phyloP scores from a whole-genome alignment of 2,797 vertebrate genomes.

The Myiotriccus ornatus region DNA sequence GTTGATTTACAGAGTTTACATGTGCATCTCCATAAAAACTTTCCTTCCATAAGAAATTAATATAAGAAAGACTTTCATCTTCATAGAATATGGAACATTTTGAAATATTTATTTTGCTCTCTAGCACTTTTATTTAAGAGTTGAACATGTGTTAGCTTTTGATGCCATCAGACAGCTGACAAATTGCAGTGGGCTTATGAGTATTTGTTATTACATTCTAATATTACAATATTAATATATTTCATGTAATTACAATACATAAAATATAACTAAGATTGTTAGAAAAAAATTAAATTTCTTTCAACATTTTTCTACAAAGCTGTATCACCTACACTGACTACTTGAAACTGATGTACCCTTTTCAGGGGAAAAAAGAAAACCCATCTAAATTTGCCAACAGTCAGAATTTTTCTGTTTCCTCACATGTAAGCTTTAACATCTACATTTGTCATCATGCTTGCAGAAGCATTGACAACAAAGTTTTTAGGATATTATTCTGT shows the following conservation, averaged over 20 bases:
- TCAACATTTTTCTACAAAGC: not conserved
- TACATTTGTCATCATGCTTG: not conserved
- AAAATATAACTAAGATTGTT: not conserved
- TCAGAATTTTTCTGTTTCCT: not conserved
- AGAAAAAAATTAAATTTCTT: not conserved
- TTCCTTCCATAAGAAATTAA: not conserved
- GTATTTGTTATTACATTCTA: not conserved
- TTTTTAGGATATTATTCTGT: not conserved
- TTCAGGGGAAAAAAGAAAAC: not conserved
- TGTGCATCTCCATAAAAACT: not conserved
- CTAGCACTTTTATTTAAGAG: not conserved
- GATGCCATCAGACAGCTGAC: not conserved
- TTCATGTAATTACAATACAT: not conserved
- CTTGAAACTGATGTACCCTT: not conserved
- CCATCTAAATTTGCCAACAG: not conserved
- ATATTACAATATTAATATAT: not conserved
- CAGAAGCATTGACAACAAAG: accelerated
- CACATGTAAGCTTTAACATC: not conserved
- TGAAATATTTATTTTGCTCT: not conserved
- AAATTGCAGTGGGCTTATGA: not conserved
- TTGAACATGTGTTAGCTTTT: not conserved
- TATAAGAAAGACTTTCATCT: not conserved
- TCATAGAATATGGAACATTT: not conserved
- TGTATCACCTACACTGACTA: not conserved
- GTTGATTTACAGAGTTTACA: not conserved